Conservation (phyloP, 2,888 invertebrate genomes). For the Adineta ricciae region DNA sequence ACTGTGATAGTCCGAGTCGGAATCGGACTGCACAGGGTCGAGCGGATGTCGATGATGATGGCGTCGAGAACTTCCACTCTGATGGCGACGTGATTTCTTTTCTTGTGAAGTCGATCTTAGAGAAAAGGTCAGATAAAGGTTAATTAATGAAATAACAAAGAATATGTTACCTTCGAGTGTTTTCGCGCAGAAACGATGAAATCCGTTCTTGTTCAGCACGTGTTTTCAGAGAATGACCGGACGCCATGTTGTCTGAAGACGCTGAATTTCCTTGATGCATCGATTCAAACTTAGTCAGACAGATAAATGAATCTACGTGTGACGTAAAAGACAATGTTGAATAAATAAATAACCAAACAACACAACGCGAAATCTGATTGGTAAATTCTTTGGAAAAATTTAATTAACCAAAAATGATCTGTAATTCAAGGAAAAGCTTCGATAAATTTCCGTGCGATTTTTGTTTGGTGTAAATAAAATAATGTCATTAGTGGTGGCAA, state of each 20-base stretch:
- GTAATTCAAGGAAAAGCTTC: background rate
- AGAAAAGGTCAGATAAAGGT: too few species aligned
- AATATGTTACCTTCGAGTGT: background rate
- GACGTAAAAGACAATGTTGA: background rate
- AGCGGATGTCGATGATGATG: background rate
- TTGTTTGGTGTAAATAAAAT: background rate
- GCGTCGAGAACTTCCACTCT: background rate
- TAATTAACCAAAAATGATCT: background rate
- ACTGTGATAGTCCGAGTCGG: background rate
- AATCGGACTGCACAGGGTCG: background rate
- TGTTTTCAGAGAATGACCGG: background rate
- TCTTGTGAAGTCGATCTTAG: background rate
- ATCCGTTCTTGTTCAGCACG: slow-evolving; percentile 1
- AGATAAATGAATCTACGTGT: background rate
- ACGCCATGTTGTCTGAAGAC: background rate
- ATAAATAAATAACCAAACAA: background rate
- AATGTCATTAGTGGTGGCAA: background rate
- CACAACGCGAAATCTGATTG: background rate
- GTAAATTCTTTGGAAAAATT: background rate
- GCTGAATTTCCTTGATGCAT: background rate
- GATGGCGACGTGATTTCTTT: background rate
- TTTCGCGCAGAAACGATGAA: background rate
- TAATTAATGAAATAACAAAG: too few species aligned
- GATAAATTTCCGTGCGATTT: background rate
- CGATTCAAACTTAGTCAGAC: background rate